Evolutionary conservation across 2,888 invertebrate species (phyloP).

Genomic region (Onthophagus sagittarius): DNA sequence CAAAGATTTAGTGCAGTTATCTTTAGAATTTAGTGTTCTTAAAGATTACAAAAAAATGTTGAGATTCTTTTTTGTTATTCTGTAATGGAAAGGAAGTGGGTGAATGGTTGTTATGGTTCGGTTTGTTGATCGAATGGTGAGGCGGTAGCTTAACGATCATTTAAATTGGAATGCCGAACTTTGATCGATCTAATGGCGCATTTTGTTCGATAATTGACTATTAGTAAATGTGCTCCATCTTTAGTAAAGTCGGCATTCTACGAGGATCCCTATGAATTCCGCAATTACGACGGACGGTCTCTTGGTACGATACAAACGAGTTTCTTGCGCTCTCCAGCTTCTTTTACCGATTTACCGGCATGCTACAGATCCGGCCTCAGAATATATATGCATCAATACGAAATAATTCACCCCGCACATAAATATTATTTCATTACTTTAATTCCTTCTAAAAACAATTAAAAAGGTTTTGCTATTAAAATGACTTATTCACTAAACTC

Average conservation of each 20-base stretch:
- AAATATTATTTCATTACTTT: background rate
- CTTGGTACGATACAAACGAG: constrained; percentile 17
- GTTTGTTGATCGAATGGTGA: background rate
- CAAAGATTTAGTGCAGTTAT: constrained; percentile 12
- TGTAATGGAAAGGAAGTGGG: background rate
- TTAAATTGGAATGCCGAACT: constrained; percentile 9
- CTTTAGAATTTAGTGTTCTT: background rate
- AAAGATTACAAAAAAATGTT: too few relatives aligned
- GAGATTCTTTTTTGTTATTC: too few relatives aligned
- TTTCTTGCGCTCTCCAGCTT: constrained; percentile 15
- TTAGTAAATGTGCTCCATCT: constrained; percentile 26
- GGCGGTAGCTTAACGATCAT: constrained; percentile 4
- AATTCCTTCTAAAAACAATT: background rate
- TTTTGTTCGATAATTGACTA: constrained; percentile 24
- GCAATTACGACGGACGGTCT: constrained; percentile 22
- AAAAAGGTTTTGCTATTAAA: too few relatives aligned
- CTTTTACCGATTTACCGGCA: background rate
- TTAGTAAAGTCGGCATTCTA: constrained; percentile 24
- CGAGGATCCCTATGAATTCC: constrained; percentile 23
- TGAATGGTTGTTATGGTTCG: background rate
- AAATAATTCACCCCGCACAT: background rate
- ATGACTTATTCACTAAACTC: too few relatives aligned
- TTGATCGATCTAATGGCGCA: constrained; percentile 22
- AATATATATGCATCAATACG: too few relatives aligned
- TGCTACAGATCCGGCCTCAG: background rate